A percentile compares a stretch with the other conserved stretches of the same genome.
Conservation (phyloP, 2,888 invertebrate species). For the Dolomedes plantarius region DNA sequence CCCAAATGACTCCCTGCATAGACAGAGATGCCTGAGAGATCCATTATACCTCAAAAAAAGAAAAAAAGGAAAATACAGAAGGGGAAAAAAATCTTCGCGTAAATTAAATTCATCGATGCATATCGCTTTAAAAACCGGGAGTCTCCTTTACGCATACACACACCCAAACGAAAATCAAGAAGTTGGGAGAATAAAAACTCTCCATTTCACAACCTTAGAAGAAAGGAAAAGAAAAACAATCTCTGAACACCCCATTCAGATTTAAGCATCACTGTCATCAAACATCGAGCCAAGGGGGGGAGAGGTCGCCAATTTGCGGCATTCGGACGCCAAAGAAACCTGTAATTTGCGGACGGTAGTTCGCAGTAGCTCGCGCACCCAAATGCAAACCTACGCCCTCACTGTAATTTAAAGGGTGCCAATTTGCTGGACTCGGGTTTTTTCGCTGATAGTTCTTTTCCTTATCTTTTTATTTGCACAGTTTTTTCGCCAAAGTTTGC, state of each 20-base stretch:
- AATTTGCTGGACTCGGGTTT: constrained; percentile 13
- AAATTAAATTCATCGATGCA: constrained; percentile 10
- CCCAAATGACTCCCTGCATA: no score
- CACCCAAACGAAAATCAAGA: not conserved
- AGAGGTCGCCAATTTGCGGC: constrained; percentile 28
- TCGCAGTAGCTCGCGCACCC: constrained; percentile 37
- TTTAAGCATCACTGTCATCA: constrained; percentile 33
- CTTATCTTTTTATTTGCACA: not conserved
- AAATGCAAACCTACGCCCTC: constrained; percentile 34
- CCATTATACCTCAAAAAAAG: not conserved
- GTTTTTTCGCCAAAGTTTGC: not conserved
- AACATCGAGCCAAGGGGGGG: not conserved
- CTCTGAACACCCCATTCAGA: constrained; percentile 29
- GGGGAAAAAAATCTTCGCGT: not conserved
- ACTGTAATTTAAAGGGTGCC: constrained; percentile 56
- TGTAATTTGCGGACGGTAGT: constrained; percentile 42
- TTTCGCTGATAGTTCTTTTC: not conserved
- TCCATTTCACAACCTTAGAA: not conserved
- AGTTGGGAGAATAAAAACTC: not conserved
- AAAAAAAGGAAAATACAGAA: not conserved
- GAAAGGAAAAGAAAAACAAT: constrained; percentile 7
- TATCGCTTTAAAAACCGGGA: not conserved
- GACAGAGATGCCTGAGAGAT: no score
- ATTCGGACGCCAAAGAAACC: constrained; percentile 30
- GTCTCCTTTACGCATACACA: not conserved